Percentiles rank a stretch among this genome's conserved stretches.
Conservation (phyloP, 2,113 vertebrate species). For the Pomatorhinus ruficollis region DNA sequence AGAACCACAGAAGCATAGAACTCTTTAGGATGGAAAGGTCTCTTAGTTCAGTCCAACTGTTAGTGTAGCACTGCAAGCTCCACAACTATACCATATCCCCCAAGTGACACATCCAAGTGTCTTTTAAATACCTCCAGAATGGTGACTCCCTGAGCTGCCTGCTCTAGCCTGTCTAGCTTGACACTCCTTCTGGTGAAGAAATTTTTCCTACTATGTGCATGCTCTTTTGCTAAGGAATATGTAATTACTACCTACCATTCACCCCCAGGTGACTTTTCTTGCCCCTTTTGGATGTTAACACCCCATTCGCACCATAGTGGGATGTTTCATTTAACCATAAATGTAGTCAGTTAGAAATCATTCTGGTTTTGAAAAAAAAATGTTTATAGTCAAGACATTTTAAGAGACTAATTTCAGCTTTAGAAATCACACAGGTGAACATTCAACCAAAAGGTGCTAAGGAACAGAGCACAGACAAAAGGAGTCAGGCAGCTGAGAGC, state of each 20-base stretch:
- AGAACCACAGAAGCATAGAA: not conserved
- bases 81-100: not conserved
- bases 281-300: not conserved
- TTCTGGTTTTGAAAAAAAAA: not conserved
- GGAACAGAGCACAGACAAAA: not conserved
- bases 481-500: not conserved
- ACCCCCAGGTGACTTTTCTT: not conserved
- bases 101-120: accelerated
- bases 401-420: not conserved
- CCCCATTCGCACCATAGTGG: accelerated
- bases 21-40: not conserved
- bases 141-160: not conserved
- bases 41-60: not conserved
- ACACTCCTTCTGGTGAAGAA: not conserved
- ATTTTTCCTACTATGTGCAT: not conserved
- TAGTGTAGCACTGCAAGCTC: not conserved
- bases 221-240: not conserved
- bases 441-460: not conserved
- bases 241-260: not conserved
- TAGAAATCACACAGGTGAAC: not conserved
- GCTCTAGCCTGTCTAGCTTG: not conserved
- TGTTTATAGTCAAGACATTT: not conserved
- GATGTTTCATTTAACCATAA: not conserved
- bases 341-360: not conserved
- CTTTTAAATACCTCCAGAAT: not conserved